Evolutionary conservation across 2,888 invertebrate genomes (phyloP), one percentile per base, ranked within the genome.

Genomic region (Nomada hirtipes): DNA sequence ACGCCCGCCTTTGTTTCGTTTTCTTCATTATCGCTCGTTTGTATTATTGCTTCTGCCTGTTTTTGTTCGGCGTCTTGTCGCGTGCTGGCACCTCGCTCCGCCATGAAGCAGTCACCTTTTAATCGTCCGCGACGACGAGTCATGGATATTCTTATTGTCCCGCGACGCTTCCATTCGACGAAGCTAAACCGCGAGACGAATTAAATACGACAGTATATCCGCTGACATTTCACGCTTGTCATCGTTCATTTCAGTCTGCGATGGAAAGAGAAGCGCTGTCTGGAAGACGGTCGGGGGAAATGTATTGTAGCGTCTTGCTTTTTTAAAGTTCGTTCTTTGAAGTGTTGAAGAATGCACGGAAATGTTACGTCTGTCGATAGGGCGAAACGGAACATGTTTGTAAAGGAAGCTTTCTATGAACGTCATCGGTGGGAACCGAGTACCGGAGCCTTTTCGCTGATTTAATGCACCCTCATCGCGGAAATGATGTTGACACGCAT

Each of bases 11-110:
- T 73, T 57, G 65, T 69, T 59, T 73, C 68, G 26, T 68, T 69
- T 69, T 68, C 81, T 57, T 71, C 68, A 63, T 82, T 75, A 70
- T 44, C 75, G 52, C 44, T 63, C 75, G 50, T 64, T 72, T 65
- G 60, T 65, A 53, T 60, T 60, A 52, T 36, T 36, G 7, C 65
- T 47, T 55, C 50, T 20, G 55, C 53, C 36, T 36, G 36, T 23
- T 44, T 52, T 68, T 57, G 42, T 26, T 23, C 55, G 2, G 0
- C 42, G 18, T 26, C 20, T 20, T 20, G 53, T 53, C 53, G 36
- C 67, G 53, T 15, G 13, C 60, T 13, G 4, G 0, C 26, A 36
- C 36, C 36, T 36, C 36, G 42, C 0, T n/a, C 0, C 42, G 42
- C 13, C 42, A 23, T n/a, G 15, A 29, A 29, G 47, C 47, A 60